Conservation (phyloP, 2,888 invertebrate genomes). For the Marasmarcha lunaedactyla region DNA sequence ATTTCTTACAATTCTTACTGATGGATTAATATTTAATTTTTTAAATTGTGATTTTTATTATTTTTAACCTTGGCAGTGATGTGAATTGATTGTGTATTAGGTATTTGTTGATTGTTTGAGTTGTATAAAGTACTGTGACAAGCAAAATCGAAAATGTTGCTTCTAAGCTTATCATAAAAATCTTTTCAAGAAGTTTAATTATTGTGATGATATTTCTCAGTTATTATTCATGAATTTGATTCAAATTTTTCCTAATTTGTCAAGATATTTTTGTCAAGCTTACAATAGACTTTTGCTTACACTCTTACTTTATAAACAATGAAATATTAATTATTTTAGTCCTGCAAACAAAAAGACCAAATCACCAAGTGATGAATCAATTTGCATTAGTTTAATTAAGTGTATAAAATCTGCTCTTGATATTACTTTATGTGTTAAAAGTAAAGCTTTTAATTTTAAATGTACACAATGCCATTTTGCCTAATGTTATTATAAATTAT, state of each 20-base stretch:
- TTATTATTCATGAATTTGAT: too few relatives aligned
- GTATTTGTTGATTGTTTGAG: background rate
- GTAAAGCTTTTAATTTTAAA: slow-evolving; percentile 65
- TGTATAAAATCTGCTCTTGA: slow-evolving; percentile 57
- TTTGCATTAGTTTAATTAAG: slow-evolving; percentile 41
- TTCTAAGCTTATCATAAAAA: too few relatives aligned
- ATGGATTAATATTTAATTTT: slow-evolving; percentile 19
- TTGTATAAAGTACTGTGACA: background rate
- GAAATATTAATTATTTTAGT: slow-evolving; percentile 45
- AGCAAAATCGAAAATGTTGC: too few relatives aligned
- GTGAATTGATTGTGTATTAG: background rate
- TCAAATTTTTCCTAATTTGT: too few relatives aligned
- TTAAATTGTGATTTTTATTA: slow-evolving; percentile 18
- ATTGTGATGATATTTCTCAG: too few relatives aligned
- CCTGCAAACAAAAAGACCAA: slow-evolving; percentile 54
- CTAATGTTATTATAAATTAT: slow-evolving; percentile 71
- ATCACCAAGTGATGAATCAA: slow-evolving; percentile 62
- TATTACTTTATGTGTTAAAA: slow-evolving; percentile 63
- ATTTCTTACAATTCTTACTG: slow-evolving; percentile 23
- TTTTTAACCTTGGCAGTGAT: slow-evolving; percentile 12
- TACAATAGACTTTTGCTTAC: too few relatives aligned
- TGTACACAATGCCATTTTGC: slow-evolving; percentile 70
- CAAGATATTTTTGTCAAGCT: background rate
- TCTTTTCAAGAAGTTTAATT: too few relatives aligned
- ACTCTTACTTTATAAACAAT: too few relatives aligned